Base-by-base conservation (phyloP, 2,113 vertebrate species). In the Labeo catla region DNA sequence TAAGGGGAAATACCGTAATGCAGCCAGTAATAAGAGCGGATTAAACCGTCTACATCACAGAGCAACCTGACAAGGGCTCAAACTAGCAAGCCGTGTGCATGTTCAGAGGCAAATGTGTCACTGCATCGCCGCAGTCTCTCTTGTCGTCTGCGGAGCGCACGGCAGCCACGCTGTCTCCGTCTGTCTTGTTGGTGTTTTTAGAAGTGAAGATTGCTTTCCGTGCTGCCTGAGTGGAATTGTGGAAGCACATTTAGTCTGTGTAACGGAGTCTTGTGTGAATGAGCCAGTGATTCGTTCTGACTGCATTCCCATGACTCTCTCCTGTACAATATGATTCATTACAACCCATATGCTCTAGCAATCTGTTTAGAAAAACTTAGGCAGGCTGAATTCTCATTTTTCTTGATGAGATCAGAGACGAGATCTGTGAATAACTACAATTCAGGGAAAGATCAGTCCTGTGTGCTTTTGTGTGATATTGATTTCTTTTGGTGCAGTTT, bases 1-100 rank as follows among this genome's bases (percentile, higher is more conserved):
- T 91, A 91, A 91, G 89, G 90, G 91, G 79, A 81, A 87, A 86
- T 87, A 83, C 87, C 78, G 83, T 91, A 89, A 52, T 90, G 85
- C 87, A 89, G 89, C 80, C 82, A 85, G 86, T 91, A 91, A 93
- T 92, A 91, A 91, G 19, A 89, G 89, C 80, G 90, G 92, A 93
- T 93, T 92, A 91, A 89, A 87, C 86, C 61, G 72, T 89, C 86
- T 86, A 83, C 86, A 89, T 91, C 86, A 87, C 45, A 76, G 84
- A 88, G n/a, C 6, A 90, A 92, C 86, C 86, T 93, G 91, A 91
- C 86, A 49, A 59, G 86, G 50, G 72, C 66, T 36, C 72, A 84
- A 82, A 89, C 84, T 65, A 84, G 73, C 21, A 73, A 50, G 76
- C 77, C 57, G 28, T 7, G 57, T n/a, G 47, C n/a, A 50, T 68